Conservation (phyloP, 2,797 vertebrate species). For the Sebastiscus albofasciatus region DNA sequence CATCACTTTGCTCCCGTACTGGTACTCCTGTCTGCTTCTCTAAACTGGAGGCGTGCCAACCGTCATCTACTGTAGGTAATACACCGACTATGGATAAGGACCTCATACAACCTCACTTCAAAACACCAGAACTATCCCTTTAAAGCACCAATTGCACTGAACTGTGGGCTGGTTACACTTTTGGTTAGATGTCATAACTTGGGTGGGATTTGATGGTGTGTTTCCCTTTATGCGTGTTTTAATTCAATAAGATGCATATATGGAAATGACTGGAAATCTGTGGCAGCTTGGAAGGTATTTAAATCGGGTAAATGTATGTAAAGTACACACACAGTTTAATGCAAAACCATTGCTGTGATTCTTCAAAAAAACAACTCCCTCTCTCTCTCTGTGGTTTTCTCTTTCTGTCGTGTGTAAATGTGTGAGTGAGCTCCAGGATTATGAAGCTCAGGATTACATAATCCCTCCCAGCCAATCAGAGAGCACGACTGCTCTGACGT, state of each 20-base stretch:
- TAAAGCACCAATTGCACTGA: too few relatives aligned
- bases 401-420: background rate
- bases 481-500: background rate
- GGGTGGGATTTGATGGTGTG: background rate
- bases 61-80: too few relatives aligned
- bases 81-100: too few relatives aligned
- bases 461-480: conserved; percentile 44
- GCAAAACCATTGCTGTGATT: background rate
- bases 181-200: too few relatives aligned
- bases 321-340: background rate
- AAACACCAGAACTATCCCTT: too few relatives aligned
- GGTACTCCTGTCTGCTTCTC: too few relatives aligned
- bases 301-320: background rate
- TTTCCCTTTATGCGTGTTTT: background rate
- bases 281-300: background rate
- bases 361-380: background rate
- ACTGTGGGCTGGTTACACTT: too few relatives aligned
- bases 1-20: too few relatives aligned
- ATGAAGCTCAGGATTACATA: conserved; percentile 35
- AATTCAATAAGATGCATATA: too few relatives aligned
- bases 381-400: background rate
- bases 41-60: too few relatives aligned
- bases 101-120: too few relatives aligned
- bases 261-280: background rate
- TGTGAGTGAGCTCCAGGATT: conserved; percentile 11